phyloP scores from a whole-genome alignment of 2,797 vertebrate genomes.

The Rachycentron canadum region DNA sequence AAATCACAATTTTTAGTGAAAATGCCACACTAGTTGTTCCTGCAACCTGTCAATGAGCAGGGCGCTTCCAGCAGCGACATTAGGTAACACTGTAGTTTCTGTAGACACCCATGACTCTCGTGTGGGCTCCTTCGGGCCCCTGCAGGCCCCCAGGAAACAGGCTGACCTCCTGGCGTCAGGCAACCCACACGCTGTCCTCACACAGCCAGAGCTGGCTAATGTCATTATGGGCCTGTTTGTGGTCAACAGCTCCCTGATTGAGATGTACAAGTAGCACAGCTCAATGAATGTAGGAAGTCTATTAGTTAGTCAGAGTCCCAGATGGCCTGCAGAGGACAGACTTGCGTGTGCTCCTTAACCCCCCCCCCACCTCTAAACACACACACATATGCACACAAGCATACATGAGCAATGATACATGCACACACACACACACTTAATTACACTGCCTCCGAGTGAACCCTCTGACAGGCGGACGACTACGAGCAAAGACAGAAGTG shows the following conservation, averaged over 20 bases:
- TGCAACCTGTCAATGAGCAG: slow-evolving; percentile 24
- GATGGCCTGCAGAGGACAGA: slow-evolving; percentile 84
- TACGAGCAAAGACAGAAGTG: slow-evolving; percentile 84
- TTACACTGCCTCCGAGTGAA: slow-evolving; percentile 83
- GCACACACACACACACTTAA: slow-evolving; percentile 76
- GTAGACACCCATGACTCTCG: slow-evolving; percentile 43
- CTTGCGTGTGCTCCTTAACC: slow-evolving; percentile 72
- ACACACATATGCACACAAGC: slow-evolving; percentile 58
- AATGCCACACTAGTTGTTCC: neutral
- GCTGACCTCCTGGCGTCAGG: slow-evolving; percentile 85
- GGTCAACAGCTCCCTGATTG: slow-evolving; percentile 81
- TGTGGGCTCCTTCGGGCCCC: slow-evolving; percentile 56
- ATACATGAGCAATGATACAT: slow-evolving; percentile 56
- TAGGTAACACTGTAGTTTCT: slow-evolving; percentile 31
- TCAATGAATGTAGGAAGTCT: slow-evolving; percentile 85
- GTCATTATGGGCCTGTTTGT: slow-evolving; percentile 84
- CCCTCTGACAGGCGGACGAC: slow-evolving; percentile 78
- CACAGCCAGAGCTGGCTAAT: slow-evolving; percentile 80
- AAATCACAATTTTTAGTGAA: neutral
- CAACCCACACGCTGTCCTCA: slow-evolving; percentile 81
- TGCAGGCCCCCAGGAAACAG: slow-evolving; percentile 81
- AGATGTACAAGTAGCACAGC: slow-evolving; percentile 73
- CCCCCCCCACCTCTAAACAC: slow-evolving; percentile 65
- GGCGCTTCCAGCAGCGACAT: slow-evolving; percentile 31
- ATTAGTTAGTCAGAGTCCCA: slow-evolving; percentile 85